Evolutionary conservation across 2,797 vertebrate genomes (phyloP), one percentile per base, ranked within the genome.

Genomic region (Siniperca undulata): DNA sequence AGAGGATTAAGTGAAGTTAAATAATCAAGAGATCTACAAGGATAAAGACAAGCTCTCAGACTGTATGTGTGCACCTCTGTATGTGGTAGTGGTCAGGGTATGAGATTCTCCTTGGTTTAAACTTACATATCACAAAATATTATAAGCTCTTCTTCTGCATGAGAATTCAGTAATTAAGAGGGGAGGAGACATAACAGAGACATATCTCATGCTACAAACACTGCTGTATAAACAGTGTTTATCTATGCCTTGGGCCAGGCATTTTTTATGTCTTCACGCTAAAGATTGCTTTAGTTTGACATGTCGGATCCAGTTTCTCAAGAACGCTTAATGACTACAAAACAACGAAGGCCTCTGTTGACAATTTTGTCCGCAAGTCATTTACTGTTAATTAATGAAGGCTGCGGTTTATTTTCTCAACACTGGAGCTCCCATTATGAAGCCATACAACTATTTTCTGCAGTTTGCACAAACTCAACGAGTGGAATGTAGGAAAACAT

Each of bases 311-410:
- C 73, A 68, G 67, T 91, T 91, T 88, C 81, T 93, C 77, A 83
- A 85, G 89, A 89, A 58, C 75, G 84, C 68, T 89, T 91, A 89
- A 92, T 87, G 84, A 88, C 87, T 79, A 67, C 50, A 90, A 88
- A 92, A 87, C 78, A 86, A 84, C 66, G 36, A 20, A 82, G 77
- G 67, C 86, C 74, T 89, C 74, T 86, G 82, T 87, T 91, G 90
- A 90, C 84, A 84, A 90, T 81, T 92, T 83, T 79, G 85, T 91
- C 85, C 64, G 60, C 81, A 62, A 89, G 85, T 91, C 86, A 86
- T 87, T 88, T 91, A 88, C 84, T 90, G 74, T 81, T 87, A 92
- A 90, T 93, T 92, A 95, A 93, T 89, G 87, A 86, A 61, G 70
- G 56, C 77, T 92, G 92, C 27, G 84, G 91, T 88, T 90, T 78